Percentiles rank a stretch among this genome's conserved stretches.
These are phyloP conservation scores for Aphidius ervi DNA, from an alignment of 1,140 invertebrate species.

Conservation along the genomic window DNA sequence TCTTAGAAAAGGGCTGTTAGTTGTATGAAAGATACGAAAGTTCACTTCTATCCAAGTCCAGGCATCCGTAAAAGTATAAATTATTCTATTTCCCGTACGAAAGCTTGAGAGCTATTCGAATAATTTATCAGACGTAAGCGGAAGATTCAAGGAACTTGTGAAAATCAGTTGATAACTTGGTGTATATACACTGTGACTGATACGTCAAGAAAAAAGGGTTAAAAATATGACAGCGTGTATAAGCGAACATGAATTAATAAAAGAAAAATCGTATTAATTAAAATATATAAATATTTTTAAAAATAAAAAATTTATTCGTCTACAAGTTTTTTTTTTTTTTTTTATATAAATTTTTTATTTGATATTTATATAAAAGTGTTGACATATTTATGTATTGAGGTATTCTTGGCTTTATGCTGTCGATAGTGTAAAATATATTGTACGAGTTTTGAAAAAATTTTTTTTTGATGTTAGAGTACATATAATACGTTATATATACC, in stretches of 20 bases:
- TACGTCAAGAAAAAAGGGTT: neutral
- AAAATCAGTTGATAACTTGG: constrained; percentile 1
- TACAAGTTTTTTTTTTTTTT: too few species aligned
- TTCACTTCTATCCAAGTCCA: neutral
- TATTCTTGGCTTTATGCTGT: constrained; percentile 9
- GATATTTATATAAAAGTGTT: too few species aligned
- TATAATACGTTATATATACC: constrained; percentile 1
- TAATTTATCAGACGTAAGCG: constrained; percentile 23
- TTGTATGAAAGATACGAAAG: too few species aligned
- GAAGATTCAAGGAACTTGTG: neutral
- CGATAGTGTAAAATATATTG: constrained; percentile 11
- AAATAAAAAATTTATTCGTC: too few species aligned
- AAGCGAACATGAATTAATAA: neutral
- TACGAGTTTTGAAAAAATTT: constrained; percentile 1
- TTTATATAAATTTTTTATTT: too few species aligned
- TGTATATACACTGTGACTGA: neutral
- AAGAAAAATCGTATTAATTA: neutral
- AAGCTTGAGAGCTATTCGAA: constrained; percentile 20
- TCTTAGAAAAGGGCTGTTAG: too few species aligned
- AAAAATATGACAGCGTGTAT: neutral
- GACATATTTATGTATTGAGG: too few species aligned
- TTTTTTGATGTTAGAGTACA: too few species aligned
- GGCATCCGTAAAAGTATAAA: constrained; percentile 18
- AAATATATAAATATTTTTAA: too few species aligned
- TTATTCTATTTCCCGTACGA: constrained; percentile 21